phyloP scores from a whole-genome alignment of 2,888 invertebrate genomes.

The Oxytorus armatus region DNA sequence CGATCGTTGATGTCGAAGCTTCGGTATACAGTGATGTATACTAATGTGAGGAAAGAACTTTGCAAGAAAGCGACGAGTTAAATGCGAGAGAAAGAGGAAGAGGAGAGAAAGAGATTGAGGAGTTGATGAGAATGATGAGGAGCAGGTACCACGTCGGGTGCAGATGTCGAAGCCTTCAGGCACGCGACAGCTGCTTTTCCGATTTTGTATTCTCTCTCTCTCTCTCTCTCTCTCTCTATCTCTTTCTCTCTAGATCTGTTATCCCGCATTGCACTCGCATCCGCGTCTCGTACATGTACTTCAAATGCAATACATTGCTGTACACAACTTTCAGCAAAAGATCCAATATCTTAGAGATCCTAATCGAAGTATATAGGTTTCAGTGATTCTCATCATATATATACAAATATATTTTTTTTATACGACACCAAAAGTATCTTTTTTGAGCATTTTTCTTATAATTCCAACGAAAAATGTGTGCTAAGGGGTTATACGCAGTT shows the following conservation, averaged over 20 bases:
- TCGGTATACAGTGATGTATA: not conserved
- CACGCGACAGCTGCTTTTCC: constrained; percentile 66
- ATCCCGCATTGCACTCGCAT: constrained; percentile 3
- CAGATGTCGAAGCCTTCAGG: constrained; percentile 59
- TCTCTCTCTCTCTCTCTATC: constrained; percentile 3
- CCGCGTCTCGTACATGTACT: not conserved
- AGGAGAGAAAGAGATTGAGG: not conserved
- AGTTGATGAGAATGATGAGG: constrained; percentile 53
- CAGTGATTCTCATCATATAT: constrained; percentile 45
- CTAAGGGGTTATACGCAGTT: no score
- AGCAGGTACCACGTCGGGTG: constrained; percentile 59
- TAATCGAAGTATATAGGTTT: not conserved
- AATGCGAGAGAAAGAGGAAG: not conserved
- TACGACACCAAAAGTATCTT: no score
- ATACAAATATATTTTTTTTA: not conserved
- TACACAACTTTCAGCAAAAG: constrained; percentile 10
- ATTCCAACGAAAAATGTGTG: no score
- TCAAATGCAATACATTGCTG: constrained; percentile 25
- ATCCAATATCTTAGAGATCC: constrained; percentile 41
- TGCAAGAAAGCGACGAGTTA: not conserved
- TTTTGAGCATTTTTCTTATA: no score
- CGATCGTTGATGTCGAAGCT: not conserved
- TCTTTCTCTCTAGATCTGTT: constrained; percentile 22
- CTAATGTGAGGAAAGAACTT: constrained; percentile 1
- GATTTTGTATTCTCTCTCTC: constrained; percentile 27